phyloP scores from a whole-genome alignment of 2,888 invertebrate genomes.

The Caradrina clavipalpis region DNA sequence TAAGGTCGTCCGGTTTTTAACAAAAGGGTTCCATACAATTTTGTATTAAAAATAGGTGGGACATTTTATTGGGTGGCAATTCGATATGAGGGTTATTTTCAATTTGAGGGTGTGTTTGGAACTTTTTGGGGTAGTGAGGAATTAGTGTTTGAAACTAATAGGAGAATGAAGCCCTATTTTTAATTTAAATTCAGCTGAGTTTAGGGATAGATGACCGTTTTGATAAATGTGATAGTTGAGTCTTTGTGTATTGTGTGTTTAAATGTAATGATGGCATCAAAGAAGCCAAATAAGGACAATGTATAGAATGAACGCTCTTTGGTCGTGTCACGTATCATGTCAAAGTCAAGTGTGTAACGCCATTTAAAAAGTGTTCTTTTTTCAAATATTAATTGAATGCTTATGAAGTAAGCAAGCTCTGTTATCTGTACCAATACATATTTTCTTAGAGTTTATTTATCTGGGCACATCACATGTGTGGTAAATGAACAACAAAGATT shows the following conservation, averaged over 20 bases:
- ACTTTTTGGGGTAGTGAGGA: slow-evolving; percentile 35
- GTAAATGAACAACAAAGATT: not conserved
- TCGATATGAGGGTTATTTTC: slow-evolving; percentile 52
- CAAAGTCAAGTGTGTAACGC: slow-evolving; percentile 7
- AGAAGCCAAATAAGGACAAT: slow-evolving; percentile 43
- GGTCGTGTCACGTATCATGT: not conserved
- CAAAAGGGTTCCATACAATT: slow-evolving; percentile 60
- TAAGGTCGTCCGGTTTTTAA: slow-evolving; percentile 67
- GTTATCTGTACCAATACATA: not conserved
- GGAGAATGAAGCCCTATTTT: slow-evolving; percentile 5
- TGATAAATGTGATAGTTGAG: slow-evolving; percentile 9
- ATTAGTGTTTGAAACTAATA: slow-evolving; percentile 59
- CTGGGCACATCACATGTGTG: not conserved
- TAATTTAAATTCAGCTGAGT: not conserved
- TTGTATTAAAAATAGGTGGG: slow-evolving; percentile 53
- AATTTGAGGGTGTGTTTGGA: slow-evolving; percentile 47
- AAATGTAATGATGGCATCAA: slow-evolving; percentile 13
- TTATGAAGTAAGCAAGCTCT: not conserved
- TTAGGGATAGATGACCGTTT: slow-evolving; percentile 18
- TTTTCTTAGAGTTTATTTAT: not conserved
- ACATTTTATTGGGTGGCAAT: slow-evolving; percentile 68
- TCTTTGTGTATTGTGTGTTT: slow-evolving; percentile 17
- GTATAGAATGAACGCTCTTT: slow-evolving; percentile 3
- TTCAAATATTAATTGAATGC: not conserved
- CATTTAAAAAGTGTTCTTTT: not conserved